Conservation (phyloP, 2,888 invertebrate genomes). For the Mellilla xanthometata region DNA sequence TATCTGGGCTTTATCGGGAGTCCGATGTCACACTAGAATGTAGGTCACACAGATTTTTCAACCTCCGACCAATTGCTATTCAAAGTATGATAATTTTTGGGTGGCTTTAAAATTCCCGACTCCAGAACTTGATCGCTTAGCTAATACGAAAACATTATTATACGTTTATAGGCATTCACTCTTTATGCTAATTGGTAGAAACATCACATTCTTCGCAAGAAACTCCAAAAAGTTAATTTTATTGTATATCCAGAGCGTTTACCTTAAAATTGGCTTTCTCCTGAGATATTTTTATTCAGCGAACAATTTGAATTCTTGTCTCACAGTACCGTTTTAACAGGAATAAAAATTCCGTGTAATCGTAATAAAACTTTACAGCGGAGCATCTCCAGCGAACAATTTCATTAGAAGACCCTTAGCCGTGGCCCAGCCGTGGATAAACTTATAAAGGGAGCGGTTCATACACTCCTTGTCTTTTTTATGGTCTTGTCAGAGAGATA, state of each 20-base stretch:
- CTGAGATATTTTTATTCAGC: constrained; percentile 9
- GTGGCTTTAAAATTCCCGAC: no score
- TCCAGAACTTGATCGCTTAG: no score
- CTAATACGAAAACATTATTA: no score
- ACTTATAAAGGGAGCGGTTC: constrained; percentile 36
- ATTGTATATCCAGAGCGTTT: not conserved
- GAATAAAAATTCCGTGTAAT: constrained; percentile 32
- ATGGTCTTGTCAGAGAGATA: not conserved
- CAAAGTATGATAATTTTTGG: no score
- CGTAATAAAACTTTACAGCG: constrained; percentile 33
- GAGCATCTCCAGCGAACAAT: constrained; percentile 47
- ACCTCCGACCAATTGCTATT: no score
- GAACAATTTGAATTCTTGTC: constrained; percentile 25
- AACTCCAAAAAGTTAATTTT: no score
- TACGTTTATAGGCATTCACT: no score
- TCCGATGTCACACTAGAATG: no score
- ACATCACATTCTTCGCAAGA: no score
- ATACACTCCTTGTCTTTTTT: constrained; percentile 35
- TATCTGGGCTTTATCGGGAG: no score
- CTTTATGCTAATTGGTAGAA: no score
- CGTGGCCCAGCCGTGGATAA: constrained; percentile 18
- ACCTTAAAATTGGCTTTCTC: not conserved
- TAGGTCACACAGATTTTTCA: no score
- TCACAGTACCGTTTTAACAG: constrained; percentile 23
- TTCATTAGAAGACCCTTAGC: constrained; percentile 49